Percentiles rank a stretch among this genome's conserved stretches.
Evolutionary conservation across 2,888 invertebrate genomes (phyloP).

Genomic region (Perizoma affinitatum): DNA sequence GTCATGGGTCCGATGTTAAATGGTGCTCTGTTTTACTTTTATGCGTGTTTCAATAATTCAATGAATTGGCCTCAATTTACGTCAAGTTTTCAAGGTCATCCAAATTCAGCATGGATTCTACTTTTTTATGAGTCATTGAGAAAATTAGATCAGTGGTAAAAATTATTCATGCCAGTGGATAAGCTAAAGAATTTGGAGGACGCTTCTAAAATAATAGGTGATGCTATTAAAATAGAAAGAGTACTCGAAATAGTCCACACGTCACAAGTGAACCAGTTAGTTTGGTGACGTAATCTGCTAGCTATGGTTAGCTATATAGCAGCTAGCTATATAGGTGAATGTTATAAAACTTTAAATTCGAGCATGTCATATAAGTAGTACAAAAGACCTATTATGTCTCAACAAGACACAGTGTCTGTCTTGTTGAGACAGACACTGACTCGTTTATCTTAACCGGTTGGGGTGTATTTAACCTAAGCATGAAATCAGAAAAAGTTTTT

Average conservation of each 20-base stretch:
- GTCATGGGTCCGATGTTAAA: conserved; percentile 1
- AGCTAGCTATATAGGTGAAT: too few relatives aligned
- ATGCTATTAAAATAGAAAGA: conserved; percentile 69
- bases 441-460: conserved; percentile 1
- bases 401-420: too few relatives aligned
- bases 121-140: conserved; percentile 35
- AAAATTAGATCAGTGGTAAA: conserved; percentile 47
- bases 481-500: conserved; percentile 17
- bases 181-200: conserved; percentile 63
- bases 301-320: conserved; percentile 11
- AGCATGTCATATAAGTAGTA: too few relatives aligned
- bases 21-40: conserved; percentile 1
- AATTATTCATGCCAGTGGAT: conserved; percentile 49
- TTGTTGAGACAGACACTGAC: too few relatives aligned
- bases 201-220: conserved; percentile 73
- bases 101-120: conserved; percentile 30
- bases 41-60: conserved; percentile 1
- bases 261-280: conserved; percentile 69
- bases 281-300: conserved; percentile 58
- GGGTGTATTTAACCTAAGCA: conserved; percentile 10
- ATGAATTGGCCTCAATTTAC: conserved; percentile 13
- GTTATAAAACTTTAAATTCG: too few relatives aligned
- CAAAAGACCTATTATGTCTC: background rate
- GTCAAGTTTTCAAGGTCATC: conserved; percentile 33
- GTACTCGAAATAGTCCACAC: conserved; percentile 71